Percentiles rank a stretch among this genome's conserved stretches.
These are phyloP conservation scores for Pangasius macronema DNA, from an alignment of 2,797 vertebrate species.

Conservation along the genomic window DNA sequence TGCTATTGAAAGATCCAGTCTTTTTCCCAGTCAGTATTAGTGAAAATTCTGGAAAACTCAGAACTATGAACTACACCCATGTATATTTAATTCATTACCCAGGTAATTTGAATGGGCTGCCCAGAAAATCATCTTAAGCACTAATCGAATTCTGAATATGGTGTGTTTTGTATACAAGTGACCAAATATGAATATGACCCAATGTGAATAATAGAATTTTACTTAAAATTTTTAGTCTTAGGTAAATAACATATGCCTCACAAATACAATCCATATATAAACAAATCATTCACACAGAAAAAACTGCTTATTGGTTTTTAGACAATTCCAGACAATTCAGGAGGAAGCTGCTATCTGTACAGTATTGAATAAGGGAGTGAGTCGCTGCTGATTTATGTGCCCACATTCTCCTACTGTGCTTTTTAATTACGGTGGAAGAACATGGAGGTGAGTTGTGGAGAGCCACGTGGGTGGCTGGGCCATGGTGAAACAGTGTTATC, in stretches of 20 bases:
- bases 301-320: not conserved
- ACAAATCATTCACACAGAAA: not conserved
- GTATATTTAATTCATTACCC: not conserved
- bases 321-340: constrained; percentile 4
- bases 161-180: not conserved
- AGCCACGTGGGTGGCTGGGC: constrained; percentile 67
- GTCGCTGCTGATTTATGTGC: constrained; percentile 72
- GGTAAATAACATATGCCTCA: not conserved
- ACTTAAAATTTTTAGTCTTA: not conserved
- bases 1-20: not conserved
- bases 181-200: not conserved
- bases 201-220: not conserved
- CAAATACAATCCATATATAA: not conserved
- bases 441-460: constrained; percentile 64
- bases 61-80: not conserved
- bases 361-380: constrained; percentile 33
- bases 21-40: no score
- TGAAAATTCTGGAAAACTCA: not conserved
- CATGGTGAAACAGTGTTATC: constrained; percentile 77
- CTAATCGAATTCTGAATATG: not conserved
- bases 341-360: constrained; percentile 16
- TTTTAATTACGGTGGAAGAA: constrained; percentile 74
- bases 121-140: not conserved
- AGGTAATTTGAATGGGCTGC: no score
- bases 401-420: constrained; percentile 66